These are phyloP conservation scores for Allolobophora icterica DNA, from an alignment of 2,888 invertebrate genomes.

Conservation along the genomic window DNA sequence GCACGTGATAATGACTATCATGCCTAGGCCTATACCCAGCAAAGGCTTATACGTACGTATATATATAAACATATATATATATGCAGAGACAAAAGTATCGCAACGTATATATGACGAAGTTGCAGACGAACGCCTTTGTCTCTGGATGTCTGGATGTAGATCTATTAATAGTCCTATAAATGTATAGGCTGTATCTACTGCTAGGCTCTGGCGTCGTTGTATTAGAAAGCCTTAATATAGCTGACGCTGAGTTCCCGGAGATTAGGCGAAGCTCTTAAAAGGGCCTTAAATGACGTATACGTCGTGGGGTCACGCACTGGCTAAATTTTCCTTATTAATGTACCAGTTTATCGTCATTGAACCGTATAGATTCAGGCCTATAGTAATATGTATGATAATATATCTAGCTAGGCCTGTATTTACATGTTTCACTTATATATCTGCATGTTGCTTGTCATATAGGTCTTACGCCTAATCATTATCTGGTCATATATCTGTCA, in stretches of 20 bases:
- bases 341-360: neutral
- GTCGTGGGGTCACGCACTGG: neutral
- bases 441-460: neutral
- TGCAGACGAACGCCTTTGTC: neutral
- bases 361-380: neutral
- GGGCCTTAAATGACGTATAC: neutral
- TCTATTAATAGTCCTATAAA: conserved; percentile 14
- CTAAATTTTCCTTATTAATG: neutral
- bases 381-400: no score
- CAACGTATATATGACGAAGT: neutral
- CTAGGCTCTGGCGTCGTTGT: neutral
- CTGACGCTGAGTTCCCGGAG: neutral
- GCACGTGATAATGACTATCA: neutral
- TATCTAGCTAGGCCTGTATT: neutral
- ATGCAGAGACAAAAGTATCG: neutral
- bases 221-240: neutral
- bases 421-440: neutral
- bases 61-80: no score
- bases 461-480: no score
- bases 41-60: neutral
- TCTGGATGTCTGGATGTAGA: neutral
- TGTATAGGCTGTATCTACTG: neutral
- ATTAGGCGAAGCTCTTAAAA: neutral
- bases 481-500: neutral
- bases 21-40: no score